Base-by-base conservation (phyloP, 2,113 vertebrate species). In the Paraplagusia blochii region DNA sequence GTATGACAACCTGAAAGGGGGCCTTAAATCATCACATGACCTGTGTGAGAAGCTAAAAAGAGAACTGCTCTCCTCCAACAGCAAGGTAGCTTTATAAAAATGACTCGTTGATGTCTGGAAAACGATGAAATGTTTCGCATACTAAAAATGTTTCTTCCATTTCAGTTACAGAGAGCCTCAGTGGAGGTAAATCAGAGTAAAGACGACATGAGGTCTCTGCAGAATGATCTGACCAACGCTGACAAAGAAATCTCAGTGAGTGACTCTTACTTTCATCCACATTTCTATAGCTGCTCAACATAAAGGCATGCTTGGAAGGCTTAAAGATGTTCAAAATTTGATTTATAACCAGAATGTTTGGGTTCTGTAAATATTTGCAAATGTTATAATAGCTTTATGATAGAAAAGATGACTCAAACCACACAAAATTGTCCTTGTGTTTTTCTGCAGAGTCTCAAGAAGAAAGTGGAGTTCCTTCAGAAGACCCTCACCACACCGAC, bases 401-500 rank as follows among this genome's bases (percentile, higher is more conserved):
- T 6, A 29, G 22, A 29, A 29, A 29, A 29, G 6, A 29, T 29
- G 22, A 29, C 22, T 29, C n/a, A n/a, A n/a, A n/a, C n/a, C n/a
- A n/a, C n/a, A n/a, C n/a, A n/a, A n/a, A 11, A 66, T 17, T 11
- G 1, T 18, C 1, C 58, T 11, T 63, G 29, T 53, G 1, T 60
- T 11, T 63, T 22, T 54, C 48, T 56, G 4, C 76, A 99, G 97
- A 96, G 93, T 80, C 82, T 98, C 58, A 98, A 94, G 76, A 99
- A 97, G 81, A 98, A 95, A 74, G 91, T 98, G 60, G 91, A 83
- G 46, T 91, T 98, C 63, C 84, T 99, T 15, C 97, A 98, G 87
- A 94, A 92, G 78, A 94, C 93, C n/a, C 86, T 98, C 74, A 97
- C 90, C 77, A 90, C 95, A 6, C 94, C 97, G 0, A 91, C 91